Evolutionary conservation across 2,888 invertebrate genomes (phyloP).

Genomic region (Andrena camellia): DNA sequence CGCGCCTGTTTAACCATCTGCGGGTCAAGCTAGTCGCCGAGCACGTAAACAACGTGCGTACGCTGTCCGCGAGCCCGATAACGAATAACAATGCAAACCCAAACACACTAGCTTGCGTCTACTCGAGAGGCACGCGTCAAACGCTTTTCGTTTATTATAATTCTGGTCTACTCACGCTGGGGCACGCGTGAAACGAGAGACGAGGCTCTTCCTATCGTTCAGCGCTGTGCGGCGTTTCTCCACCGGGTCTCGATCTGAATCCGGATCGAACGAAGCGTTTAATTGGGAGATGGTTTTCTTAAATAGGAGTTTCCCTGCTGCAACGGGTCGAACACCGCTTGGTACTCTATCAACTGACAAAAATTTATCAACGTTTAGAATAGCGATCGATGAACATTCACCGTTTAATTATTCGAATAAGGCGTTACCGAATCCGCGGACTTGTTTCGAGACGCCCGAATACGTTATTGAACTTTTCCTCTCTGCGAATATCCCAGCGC

Average conservation of each 20-base stretch:
- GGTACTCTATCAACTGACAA: neutral
- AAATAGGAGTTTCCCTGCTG: neutral
- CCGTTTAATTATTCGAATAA: conserved; percentile 19
- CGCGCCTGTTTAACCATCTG: neutral
- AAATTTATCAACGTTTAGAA: conserved; percentile 17
- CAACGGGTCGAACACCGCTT: conserved; percentile 4
- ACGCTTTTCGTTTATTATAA: too few species aligned
- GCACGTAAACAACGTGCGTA: too few species aligned
- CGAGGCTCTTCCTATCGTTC: too few species aligned
- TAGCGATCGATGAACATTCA: conserved; percentile 9
- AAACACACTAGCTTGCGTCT: too few species aligned
- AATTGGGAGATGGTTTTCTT: too few species aligned
- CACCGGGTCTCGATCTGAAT: neutral
- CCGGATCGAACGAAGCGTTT: too few species aligned
- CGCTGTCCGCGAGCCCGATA: too few species aligned
- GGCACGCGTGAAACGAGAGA: too few species aligned
- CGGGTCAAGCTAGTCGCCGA: too few species aligned
- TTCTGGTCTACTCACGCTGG: too few species aligned
- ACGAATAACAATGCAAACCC: too few species aligned
- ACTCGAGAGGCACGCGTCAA: too few species aligned
- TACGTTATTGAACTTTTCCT: conserved; percentile 53
- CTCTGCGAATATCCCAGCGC: neutral
- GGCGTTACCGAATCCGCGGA: conserved; percentile 1
- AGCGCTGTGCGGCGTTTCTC: neutral
- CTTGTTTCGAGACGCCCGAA: conserved; percentile 22